Percentiles rank a stretch among this genome's conserved stretches.
Evolutionary conservation across 1,140 invertebrate species (phyloP).

Genomic region (Campoletis sonorensis): DNA sequence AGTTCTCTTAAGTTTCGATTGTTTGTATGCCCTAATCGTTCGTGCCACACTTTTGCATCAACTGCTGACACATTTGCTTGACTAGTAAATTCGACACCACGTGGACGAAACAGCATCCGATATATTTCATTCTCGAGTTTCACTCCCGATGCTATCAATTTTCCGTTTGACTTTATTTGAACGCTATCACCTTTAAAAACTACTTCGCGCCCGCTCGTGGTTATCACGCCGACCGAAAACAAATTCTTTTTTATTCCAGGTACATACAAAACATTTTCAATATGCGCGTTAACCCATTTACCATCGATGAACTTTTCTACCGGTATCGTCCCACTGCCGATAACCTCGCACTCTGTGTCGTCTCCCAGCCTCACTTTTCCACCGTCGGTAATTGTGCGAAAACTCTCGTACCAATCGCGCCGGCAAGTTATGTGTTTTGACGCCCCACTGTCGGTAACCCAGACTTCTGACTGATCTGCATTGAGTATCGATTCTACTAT

Average conservation of each 20-base stretch:
- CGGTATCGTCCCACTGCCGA: conserved; percentile 47
- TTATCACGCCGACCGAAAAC: conserved; percentile 47
- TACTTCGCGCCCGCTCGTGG: conserved; percentile 47
- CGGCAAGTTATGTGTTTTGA: conserved; percentile 51
- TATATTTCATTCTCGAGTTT: conserved; percentile 47
- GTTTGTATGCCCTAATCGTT: conserved; percentile 57
- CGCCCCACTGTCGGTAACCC: conserved; percentile 53
- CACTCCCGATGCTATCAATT: conserved; percentile 53
- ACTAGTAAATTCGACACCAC: conserved; percentile 61
- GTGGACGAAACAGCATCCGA: conserved; percentile 51
- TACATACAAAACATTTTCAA: conserved; percentile 52
- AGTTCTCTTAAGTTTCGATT: conserved; percentile 50
- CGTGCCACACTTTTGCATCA: conserved; percentile 55
- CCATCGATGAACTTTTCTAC: conserved; percentile 41
- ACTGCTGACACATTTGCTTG: conserved; percentile 49
- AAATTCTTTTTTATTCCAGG: conserved; percentile 50
- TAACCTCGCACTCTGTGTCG: conserved; percentile 38
- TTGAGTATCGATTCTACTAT: conserved; percentile 29
- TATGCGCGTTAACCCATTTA: conserved; percentile 35
- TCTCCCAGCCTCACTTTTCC: conserved; percentile 48
- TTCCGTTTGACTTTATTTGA: conserved; percentile 44
- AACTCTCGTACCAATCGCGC: conserved; percentile 52
- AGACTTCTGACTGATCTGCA: conserved; percentile 46
- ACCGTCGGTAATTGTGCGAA: conserved; percentile 36
- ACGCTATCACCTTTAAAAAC: conserved; percentile 46